Percentiles rank a stretch among this genome's conserved stretches.
These are phyloP conservation scores for Micoletzkya japonica DNA, from an alignment of 2,888 invertebrate species.

Conservation along the genomic window DNA sequence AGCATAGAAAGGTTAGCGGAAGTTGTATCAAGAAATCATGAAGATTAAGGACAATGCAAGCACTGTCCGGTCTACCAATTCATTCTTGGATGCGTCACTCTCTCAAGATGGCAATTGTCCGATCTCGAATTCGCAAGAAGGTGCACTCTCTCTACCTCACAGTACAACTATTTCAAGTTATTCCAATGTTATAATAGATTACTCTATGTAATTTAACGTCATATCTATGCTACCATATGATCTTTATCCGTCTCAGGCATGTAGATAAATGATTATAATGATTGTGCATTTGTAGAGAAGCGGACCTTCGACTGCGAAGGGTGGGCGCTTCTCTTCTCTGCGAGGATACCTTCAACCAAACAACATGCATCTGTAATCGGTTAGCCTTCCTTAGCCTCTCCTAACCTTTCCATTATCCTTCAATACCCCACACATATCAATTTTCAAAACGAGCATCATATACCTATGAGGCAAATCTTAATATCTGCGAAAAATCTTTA, in stretches of 20 bases:
- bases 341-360: conserved; percentile 53
- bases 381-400: background rate
- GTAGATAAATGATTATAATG: background rate
- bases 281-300: conserved; percentile 18
- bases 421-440: too few species aligned
- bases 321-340: conserved; percentile 48
- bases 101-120: conserved; percentile 48
- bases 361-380: conserved; percentile 52
- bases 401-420: too few species aligned
- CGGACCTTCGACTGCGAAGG: conserved; percentile 40
- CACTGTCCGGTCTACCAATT: conserved; percentile 56
- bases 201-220: too few species aligned
- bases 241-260: background rate
- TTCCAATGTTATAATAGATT: too few species aligned
- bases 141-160: conserved; percentile 1
- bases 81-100: conserved; percentile 49
- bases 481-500: too few species aligned
- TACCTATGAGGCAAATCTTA: too few species aligned
- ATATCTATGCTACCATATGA: too few species aligned
- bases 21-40: background rate
- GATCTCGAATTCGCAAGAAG: conserved; percentile 41
- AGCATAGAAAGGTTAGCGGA: background rate
- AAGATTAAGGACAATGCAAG: conserved; percentile 51
- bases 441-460: too few species aligned
- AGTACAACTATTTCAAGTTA: too few species aligned